Conservation (phyloP, 2,797 vertebrate species). For the Pseudomugil tenellus region DNA sequence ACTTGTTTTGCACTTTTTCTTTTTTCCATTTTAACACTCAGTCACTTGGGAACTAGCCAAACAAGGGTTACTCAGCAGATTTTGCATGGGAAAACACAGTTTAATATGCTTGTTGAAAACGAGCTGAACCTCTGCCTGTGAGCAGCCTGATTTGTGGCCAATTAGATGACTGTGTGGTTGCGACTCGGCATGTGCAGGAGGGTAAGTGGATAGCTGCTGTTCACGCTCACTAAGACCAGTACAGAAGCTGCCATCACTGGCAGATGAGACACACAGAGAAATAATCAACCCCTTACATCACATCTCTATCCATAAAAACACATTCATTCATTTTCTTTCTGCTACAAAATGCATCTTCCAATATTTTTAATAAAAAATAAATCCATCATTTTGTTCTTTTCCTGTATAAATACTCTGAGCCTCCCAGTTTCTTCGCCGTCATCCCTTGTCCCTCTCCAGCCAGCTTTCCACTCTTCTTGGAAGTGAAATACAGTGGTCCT, state of each 20-base stretch:
- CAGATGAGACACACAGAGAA: slow-evolving; percentile 13
- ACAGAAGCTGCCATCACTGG: slow-evolving; percentile 20
- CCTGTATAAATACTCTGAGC: slow-evolving; percentile 24
- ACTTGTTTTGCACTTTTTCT: slow-evolving; percentile 3
- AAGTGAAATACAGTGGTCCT: slow-evolving; percentile 57
- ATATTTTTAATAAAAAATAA: slow-evolving; percentile 17
- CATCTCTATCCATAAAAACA: slow-evolving; percentile 7
- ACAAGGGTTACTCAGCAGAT: slow-evolving; percentile 2
- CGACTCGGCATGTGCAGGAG: slow-evolving; percentile 3
- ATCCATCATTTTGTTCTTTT: slow-evolving; percentile 19
- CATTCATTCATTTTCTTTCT: neutral
- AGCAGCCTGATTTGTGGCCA: slow-evolving; percentile 36
- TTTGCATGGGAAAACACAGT: slow-evolving; percentile 8
- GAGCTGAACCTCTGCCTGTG: slow-evolving; percentile 21
- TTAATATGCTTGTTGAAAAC: slow-evolving; percentile 18
- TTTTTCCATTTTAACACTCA: slow-evolving; percentile 5
- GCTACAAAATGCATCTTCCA: slow-evolving; percentile 6
- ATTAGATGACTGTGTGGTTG: slow-evolving; percentile 44
- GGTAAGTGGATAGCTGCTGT: slow-evolving; percentile 60
- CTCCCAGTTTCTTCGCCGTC: slow-evolving; percentile 29
- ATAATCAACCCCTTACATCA: slow-evolving; percentile 31
- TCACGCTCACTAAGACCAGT: slow-evolving; percentile 39
- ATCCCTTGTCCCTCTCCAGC: slow-evolving; percentile 23
- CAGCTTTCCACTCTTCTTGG: slow-evolving; percentile 46
- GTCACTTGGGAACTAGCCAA: neutral